Evolutionary conservation across 2,888 invertebrate genomes (phyloP).

Genomic region (Macrosiphum euphorbiae): DNA sequence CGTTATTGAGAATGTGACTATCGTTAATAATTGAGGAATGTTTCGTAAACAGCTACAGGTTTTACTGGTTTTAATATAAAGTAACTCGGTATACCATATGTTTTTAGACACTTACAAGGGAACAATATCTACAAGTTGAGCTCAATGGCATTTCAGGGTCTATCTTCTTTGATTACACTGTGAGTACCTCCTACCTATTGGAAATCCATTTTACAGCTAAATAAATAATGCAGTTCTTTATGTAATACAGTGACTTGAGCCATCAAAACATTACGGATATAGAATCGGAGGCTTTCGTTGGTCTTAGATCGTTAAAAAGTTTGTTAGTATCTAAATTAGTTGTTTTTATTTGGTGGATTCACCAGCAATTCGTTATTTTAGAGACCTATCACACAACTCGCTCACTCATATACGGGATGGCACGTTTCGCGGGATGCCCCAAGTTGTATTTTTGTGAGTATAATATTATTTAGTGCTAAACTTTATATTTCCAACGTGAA

Average conservation of each 20-base stretch:
- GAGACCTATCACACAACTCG: constrained; percentile 68
- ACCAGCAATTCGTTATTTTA: constrained; percentile 65
- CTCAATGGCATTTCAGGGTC: constrained; percentile 69
- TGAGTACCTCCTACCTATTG: constrained; percentile 68
- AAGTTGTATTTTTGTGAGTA: constrained; percentile 68
- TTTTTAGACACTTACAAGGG: constrained; percentile 69
- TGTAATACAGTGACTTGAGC: constrained; percentile 66
- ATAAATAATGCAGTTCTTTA: neutral
- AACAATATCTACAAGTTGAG: constrained; percentile 69
- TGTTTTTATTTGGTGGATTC: neutral
- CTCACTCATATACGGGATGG: constrained; percentile 68
- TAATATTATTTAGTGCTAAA: neutral
- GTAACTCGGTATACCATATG: neutral
- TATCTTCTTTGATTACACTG: constrained; percentile 70
- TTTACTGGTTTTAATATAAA: neutral
- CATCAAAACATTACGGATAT: constrained; percentile 67
- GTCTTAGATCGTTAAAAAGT: constrained; percentile 67
- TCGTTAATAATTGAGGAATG: neutral
- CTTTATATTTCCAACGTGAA: neutral
- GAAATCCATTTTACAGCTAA: neutral
- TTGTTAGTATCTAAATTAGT: constrained; percentile 66
- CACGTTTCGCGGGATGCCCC: constrained; percentile 68
- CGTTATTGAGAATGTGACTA: neutral
- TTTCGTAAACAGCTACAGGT: neutral
- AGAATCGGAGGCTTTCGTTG: constrained; percentile 68